Conservation (phyloP, 2,888 invertebrate species). For the Dioctria linearis region DNA sequence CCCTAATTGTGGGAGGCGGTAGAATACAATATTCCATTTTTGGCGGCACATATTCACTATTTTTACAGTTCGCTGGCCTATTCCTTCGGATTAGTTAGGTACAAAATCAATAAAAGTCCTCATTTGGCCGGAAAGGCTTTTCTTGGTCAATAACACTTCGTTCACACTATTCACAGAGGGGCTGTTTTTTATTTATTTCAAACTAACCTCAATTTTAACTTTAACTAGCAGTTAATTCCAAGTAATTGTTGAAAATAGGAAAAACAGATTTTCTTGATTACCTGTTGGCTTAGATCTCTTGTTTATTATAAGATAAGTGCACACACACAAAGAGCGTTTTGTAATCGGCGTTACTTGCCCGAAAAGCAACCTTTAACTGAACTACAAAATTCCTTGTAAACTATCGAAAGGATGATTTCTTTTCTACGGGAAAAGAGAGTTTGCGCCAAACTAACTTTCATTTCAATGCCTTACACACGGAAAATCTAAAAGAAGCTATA, state of each 20-base stretch:
- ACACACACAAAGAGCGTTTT: neutral
- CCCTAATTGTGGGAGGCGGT: neutral
- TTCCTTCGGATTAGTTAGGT: neutral
- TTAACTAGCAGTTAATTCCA: constrained; percentile 20
- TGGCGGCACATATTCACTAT: constrained; percentile 43
- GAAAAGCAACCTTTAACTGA: constrained; percentile 37
- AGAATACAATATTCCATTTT: constrained; percentile 14
- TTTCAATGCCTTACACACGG: neutral
- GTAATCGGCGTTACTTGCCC: constrained; percentile 19
- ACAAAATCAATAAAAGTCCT: constrained; percentile 44
- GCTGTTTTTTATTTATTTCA: neutral
- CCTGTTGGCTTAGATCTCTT: constrained; percentile 39
- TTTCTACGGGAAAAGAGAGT: constrained; percentile 27
- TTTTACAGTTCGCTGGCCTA: constrained; percentile 9
- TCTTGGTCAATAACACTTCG: constrained; percentile 27
- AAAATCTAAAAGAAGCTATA: neutral
- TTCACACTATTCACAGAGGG: neutral
- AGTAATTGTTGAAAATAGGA: neutral
- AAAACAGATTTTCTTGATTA: constrained; percentile 17
- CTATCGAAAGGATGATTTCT: neutral
- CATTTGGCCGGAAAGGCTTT: neutral
- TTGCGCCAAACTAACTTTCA: constrained; percentile 30
- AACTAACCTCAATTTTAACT: neutral
- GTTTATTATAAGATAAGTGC: neutral
- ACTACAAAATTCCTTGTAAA: constrained; percentile 10